Evolutionary conservation across 1,140 invertebrate genomes (phyloP), one percentile per base, ranked within the genome.

Genomic region (Bombus breviceps): DNA sequence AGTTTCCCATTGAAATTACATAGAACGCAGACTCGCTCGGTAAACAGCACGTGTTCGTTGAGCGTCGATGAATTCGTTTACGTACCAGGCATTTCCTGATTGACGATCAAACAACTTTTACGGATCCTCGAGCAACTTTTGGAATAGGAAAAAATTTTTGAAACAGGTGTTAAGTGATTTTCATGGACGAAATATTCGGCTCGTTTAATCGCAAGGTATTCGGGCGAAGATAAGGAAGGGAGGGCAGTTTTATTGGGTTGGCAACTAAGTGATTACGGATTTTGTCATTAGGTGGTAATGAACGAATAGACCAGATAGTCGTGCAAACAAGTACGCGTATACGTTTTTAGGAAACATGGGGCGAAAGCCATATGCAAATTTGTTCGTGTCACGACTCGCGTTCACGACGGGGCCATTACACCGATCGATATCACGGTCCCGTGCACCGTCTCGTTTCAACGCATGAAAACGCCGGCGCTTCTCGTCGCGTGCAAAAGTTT

Each of bases 401-500:
- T 53, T 53, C 47, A 22, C 47, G 47, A 53, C 47, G 47, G 47
- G 74, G 22, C 4, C 22, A 10, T 10, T 13, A 28, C 2, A 76
- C 22, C 47, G 80, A 73, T 81, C 69, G 80, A 81, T 81, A 73
- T 80, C 37, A 80, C 47, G 47, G 59, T 57, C 32, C 25, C 32
- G 15, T 43, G 39, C 12, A 39, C 15, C 18, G 37, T 12, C 41
- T 59, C 73, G 22, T 68, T 53, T n/a, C 32, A 32, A 69, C 8
- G 62, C 28, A 76, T 18, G 43, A 39, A 69, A 78, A 77, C 34
- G 25, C 39, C 41, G 81, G 32, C 34, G 53, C 18, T 82, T 66
- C 15, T 15, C 64, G 62, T 83, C 25, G 82, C 74, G 59, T 53
- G 73, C 43, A 18, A 41, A 43, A 68, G 22, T 72, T 9, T 15